Conservation (phyloP, 1,140 invertebrate genomes). For the Cephus cinctus region DNA sequence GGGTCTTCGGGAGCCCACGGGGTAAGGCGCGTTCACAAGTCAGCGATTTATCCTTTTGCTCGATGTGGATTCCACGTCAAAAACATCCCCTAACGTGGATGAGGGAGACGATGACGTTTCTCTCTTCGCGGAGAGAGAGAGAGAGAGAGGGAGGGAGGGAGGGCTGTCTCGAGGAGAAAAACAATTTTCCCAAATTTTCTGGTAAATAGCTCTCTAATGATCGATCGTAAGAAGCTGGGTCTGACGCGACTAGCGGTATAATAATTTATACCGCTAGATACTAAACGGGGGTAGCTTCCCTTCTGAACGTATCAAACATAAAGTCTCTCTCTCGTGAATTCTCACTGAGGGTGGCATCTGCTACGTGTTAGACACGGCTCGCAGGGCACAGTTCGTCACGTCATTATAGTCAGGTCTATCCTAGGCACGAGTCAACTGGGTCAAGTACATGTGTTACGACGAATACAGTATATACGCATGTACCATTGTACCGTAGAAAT, state of each 20-base stretch:
- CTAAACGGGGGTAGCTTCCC: conserved; percentile 48
- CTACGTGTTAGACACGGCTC: conserved; percentile 56
- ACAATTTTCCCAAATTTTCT: conserved; percentile 52
- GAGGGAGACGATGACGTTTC: no score
- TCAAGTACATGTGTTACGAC: conserved; percentile 28
- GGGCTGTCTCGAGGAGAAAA: conserved; percentile 17
- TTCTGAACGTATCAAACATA: conserved; percentile 21
- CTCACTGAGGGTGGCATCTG: conserved; percentile 57
- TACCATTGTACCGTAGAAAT: neutral
- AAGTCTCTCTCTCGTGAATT: conserved; percentile 24
- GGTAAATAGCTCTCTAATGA: conserved; percentile 53
- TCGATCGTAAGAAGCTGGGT: conserved; percentile 52
- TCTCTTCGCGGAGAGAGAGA: no score
- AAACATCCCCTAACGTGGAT: no score
- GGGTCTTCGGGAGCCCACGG: no score
- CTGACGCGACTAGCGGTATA: conserved; percentile 53
- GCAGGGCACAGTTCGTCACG: conserved; percentile 44
- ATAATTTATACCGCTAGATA: conserved; percentile 57
- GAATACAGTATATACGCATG: neutral
- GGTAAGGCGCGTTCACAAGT: no score
- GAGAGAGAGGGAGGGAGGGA: neutral
- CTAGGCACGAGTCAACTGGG: conserved; percentile 43
- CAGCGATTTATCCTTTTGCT: no score
- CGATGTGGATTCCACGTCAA: no score
- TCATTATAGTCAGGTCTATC: conserved; percentile 41